Base-by-base conservation (phyloP, 2,797 vertebrate genomes). In the Furcifer pardalis region DNA sequence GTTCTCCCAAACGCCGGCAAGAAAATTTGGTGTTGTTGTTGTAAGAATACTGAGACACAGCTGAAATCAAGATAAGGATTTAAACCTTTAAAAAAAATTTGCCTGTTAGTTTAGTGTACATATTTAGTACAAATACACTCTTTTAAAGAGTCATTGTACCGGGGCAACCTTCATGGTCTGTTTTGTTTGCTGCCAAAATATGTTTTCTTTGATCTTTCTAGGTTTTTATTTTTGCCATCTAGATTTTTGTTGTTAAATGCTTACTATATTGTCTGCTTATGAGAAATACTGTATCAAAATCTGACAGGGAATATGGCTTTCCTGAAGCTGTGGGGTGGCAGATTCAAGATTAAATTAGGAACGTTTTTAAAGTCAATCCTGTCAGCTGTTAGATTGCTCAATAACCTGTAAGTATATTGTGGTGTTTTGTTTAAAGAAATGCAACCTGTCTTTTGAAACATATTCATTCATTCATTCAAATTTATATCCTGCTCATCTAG, bases 101-200 rank as follows among this genome's bases (percentile, higher is more conserved):
- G 13, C 3, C 0, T 1, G 0, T 17, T 1, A 0, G 30, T 35
- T 42, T 27, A 63, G 2, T 25, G 27, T 0, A 0, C 1, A 13
- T 85, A 73, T 66, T 10, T 5, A 25, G 13, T 23, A 71, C 10
- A 27, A 62, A 71, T 68, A 59, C 13, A 60, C 13, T 37, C 13
- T 23, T 59, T 1, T 35, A 27, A 13, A 40, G 3, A 56, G 6
- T 27, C 69, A 9, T 15, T 15, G 40, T 63, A 44, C 27, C 63
- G 37, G 15, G n/a, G 60, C 37, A 77, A 37, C 23, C 35, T 23
- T 42, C 25, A 52, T 42, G 56, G 9, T 17, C 56, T 42, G 17
- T 77, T 77, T 62, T 9, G 59, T 27, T 77, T 62, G 59, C 12
- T 77, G 37, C 59, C 40, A 15, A 59, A 8, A 60, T 59, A 6